Percentiles rank a stretch among this genome's conserved stretches.
Conservation (phyloP, 2,113 vertebrate species). For the Aptenodytes forsteri region DNA sequence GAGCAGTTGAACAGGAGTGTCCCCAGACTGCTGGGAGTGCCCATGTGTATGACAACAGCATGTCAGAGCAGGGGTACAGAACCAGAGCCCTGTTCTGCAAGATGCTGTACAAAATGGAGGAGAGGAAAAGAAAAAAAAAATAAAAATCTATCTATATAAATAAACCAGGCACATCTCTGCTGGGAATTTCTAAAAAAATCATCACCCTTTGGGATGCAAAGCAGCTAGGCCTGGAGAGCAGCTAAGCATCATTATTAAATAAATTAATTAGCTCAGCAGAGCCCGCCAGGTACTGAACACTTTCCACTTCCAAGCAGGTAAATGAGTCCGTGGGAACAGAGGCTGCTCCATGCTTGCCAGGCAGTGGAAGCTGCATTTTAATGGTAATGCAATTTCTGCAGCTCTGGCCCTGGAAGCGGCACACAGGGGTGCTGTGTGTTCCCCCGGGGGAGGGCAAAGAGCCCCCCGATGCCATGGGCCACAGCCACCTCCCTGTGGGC, state of each 20-base stretch:
- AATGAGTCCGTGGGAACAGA: conserved; percentile 65
- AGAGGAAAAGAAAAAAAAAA: background rate
- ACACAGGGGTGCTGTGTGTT: rapidly evolving
- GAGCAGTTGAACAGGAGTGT: background rate
- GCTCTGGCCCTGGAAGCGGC: background rate
- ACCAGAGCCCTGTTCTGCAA: background rate
- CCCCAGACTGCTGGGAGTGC: background rate
- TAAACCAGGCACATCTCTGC: background rate
- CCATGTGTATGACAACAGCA: background rate
- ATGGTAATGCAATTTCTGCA: background rate
- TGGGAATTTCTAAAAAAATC: background rate
- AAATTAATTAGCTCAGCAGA: conserved; percentile 64
- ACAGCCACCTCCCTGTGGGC: background rate
- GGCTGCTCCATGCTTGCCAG: conserved; percentile 10
- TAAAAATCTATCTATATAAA: background rate
- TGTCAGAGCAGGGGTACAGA: background rate
- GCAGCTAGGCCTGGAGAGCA: conserved; percentile 50
- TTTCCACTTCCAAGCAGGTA: conserved; percentile 64
- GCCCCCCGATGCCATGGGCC: rapidly evolving
- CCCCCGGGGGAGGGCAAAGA: background rate
- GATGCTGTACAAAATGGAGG: background rate
- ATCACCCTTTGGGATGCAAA: conserved; percentile 65
- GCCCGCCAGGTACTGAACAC: conserved; percentile 58
- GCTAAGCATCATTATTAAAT: conserved; percentile 59
- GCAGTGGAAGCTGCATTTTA: background rate